Evolutionary conservation across 2,113 vertebrate species (phyloP), one percentile per base, ranked within the genome.

Genomic region (Lasiurus cinereus): DNA sequence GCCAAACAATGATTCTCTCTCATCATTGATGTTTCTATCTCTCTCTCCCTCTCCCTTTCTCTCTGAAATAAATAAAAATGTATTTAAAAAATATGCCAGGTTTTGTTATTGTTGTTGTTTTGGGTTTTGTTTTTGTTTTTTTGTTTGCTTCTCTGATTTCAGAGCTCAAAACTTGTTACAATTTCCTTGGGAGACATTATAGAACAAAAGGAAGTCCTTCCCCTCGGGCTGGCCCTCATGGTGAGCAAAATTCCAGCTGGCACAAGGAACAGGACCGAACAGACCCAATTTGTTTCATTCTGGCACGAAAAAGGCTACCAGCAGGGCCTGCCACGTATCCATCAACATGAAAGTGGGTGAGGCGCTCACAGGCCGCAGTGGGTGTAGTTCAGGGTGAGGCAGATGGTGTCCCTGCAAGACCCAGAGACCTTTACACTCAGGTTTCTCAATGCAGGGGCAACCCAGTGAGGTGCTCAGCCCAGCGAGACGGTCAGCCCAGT

Each of bases 201-300:
- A 74, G 86, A 92, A 88, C 64, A 59, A 90, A 72, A 95, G 90
- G 79, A 67, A 92, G 82, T 59, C 80, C 31, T 50, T 66, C 70
- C 56, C 54, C 52, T 84, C 21, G 0, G 6, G 83, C 78, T 69
- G 92, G 48, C 83, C 29, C 9, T 50, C 29, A 14, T 11, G 8
- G 0, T 67, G 24, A 56, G 72, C 31, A 3, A 3, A 52, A 66
- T 56, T 80, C 59, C 62, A 50, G 89, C 76, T 29, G 48, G 92
- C 33, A 2, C 39, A 46, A 76, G 62, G 46, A 52, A 62, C 72
- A 52, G 89, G 50, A 89, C 36, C 2, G 27, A 89, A 83, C 83
- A 88, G 94, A 93, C 83, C 78, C 83, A 86, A 88, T 88, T 87
- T 92, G 85, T 92, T 92, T 85, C 80, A 27, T 43, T 77, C 22